phyloP scores from a whole-genome alignment of 2,797 vertebrate genomes.

The Rhabdomys pumilio region DNA sequence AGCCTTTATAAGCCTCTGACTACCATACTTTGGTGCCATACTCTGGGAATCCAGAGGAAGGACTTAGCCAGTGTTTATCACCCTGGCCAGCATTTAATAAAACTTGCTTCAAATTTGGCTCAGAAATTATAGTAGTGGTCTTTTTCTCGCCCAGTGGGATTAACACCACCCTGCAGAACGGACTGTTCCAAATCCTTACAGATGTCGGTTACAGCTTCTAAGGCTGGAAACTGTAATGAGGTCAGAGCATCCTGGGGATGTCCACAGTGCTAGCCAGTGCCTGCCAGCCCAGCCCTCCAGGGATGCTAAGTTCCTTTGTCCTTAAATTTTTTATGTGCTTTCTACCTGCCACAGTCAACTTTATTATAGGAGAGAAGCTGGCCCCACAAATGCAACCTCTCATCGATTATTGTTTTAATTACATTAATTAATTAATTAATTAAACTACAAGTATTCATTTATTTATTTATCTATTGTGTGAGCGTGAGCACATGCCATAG shows the following conservation, averaged over 20 bases:
- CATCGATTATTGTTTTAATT: not conserved
- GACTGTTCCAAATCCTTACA: not conserved
- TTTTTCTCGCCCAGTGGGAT: not conserved
- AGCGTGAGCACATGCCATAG: not conserved
- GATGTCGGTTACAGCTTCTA: not conserved
- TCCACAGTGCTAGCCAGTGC: no score
- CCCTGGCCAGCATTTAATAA: not conserved
- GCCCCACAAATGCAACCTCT: not conserved
- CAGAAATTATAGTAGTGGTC: not conserved
- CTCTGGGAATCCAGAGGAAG: not conserved
- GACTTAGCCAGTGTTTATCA: not conserved
- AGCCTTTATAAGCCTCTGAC: not conserved
- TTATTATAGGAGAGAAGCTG: not conserved
- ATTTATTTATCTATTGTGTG: not conserved
- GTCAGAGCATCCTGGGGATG: not conserved
- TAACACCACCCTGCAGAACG: no score
- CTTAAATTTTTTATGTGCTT: not conserved
- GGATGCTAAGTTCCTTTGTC: not conserved
- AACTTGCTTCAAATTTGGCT: not conserved
- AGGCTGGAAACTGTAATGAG: not conserved
- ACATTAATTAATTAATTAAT: not conserved
- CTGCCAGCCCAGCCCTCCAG: not conserved
- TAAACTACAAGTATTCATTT: not conserved
- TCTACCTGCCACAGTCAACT: not conserved
- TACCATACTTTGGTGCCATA: not conserved